Conservation (phyloP, 2,797 vertebrate genomes). For the Falco naumanni region DNA sequence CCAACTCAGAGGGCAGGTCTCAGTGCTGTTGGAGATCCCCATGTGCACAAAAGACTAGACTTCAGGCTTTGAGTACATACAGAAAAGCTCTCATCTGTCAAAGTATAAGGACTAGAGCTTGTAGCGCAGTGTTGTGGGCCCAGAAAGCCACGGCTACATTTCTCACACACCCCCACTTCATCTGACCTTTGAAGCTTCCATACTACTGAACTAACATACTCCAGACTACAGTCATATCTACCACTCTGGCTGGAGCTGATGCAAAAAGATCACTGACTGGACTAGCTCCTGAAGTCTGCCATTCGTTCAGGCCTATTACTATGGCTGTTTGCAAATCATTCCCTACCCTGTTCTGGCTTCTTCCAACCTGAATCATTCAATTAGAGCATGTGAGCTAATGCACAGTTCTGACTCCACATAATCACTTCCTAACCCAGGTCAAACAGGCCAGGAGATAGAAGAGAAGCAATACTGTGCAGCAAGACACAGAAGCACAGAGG, state of each 20-base stretch:
- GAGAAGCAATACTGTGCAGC: not conserved
- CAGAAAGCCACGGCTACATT: not conserved
- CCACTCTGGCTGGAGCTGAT: not conserved
- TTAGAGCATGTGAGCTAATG: not conserved
- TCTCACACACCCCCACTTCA: not conserved
- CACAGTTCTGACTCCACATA: not conserved
- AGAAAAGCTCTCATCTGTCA: not conserved
- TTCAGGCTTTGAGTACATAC: not conserved
- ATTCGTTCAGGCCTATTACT: not conserved
- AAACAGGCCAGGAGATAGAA: not conserved
- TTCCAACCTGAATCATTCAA: not conserved
- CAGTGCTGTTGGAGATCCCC: not conserved
- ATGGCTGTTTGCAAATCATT: not conserved
- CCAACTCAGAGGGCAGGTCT: not conserved
- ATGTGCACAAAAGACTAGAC: not conserved
- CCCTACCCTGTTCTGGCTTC: not conserved
- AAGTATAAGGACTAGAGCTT: not conserved
- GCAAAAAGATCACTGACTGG: not conserved
- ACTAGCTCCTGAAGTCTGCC: not conserved
- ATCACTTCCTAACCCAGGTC: not conserved
- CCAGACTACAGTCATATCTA: not conserved
- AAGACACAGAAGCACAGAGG: not conserved
- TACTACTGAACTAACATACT: not conserved
- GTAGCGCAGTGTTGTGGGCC: not conserved
- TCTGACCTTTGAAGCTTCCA: not conserved